Base-by-base conservation (phyloP, 2,113 vertebrate species). In the Eupsittula cactorum region DNA sequence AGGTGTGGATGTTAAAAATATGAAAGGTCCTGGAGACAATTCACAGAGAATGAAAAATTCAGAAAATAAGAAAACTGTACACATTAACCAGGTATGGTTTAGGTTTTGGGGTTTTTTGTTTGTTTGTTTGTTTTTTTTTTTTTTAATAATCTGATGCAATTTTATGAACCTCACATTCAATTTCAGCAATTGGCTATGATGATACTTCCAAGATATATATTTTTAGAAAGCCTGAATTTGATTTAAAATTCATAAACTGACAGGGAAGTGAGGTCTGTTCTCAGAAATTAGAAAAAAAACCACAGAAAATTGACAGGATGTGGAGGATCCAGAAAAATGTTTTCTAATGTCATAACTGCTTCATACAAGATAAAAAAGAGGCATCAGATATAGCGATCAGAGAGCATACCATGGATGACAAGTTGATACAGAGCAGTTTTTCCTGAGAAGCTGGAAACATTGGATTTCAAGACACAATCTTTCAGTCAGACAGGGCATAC, bases 71-170 rank as follows among this genome's bases (percentile, higher is more conserved):
- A 81, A 91, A 24, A 39, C 10, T 5, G 31, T 44, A 28, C 73
- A 50, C 12, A 19, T 16, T 79, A 41, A 60, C 18, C 90, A 97
- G 95, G 97, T 98, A 95, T 9, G 85, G 6, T 2, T 7, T 37
- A 46, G 33, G 33, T 14, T 59, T 7, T 23, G 41, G 18, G 10
- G 5, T 18, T 11, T 49, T 17, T 53, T 29, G 27, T 29, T 35
- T 41, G 11, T 37, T 1, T 50, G 29, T 8, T n/a, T n/a, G n/a
- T 13, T 11, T 49, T 39, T 37, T 67, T 39, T 2, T 11, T 71
- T 50, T 44, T 3, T 6, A 53, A 65, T 39, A 86, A 37, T 2
- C 16, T 64, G 24, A 33, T n/a, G 15, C 73, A 86, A 79, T 67
- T 69, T 80, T 11, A 7, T 75, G 52, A 75, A 83, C 16, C 4